phyloP scores from a whole-genome alignment of 2,113 vertebrate species.

The Chlorocebus sabaeus region DNA sequence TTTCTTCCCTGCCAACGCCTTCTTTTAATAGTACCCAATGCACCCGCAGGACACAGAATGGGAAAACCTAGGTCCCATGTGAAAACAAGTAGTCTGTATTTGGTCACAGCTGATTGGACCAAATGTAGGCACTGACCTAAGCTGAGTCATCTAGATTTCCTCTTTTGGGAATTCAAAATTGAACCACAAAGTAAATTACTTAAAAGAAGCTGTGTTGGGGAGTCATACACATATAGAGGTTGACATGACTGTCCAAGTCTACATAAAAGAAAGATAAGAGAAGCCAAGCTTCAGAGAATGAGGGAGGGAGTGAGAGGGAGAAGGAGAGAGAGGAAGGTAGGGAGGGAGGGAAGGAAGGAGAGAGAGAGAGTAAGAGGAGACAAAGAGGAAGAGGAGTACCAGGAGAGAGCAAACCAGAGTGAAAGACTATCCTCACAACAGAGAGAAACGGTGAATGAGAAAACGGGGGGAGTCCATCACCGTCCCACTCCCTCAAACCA shows the following conservation, averaged over 20 bases:
- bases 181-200: neutral
- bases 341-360: too few relatives aligned
- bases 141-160: neutral
- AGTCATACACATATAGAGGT: neutral
- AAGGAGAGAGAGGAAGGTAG: neutral
- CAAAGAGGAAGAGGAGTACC: too few relatives aligned
- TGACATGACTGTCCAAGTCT: neutral
- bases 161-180: neutral
- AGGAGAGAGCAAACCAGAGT: too few relatives aligned
- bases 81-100: neutral
- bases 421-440: neutral
- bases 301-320: fast-evolving
- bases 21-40: neutral
- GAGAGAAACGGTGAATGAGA: neutral
- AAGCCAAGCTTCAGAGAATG: neutral
- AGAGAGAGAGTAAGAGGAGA: neutral
- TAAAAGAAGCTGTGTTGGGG: neutral
- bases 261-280: neutral
- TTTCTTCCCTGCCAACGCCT: neutral
- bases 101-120: neutral
- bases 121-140: neutral
- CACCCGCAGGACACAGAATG: neutral
- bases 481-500: too few relatives aligned
- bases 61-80: too few relatives aligned
- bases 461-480: neutral